Base-by-base conservation (phyloP, 2,888 invertebrate species). In the Pyrrhosoma nymphula region DNA sequence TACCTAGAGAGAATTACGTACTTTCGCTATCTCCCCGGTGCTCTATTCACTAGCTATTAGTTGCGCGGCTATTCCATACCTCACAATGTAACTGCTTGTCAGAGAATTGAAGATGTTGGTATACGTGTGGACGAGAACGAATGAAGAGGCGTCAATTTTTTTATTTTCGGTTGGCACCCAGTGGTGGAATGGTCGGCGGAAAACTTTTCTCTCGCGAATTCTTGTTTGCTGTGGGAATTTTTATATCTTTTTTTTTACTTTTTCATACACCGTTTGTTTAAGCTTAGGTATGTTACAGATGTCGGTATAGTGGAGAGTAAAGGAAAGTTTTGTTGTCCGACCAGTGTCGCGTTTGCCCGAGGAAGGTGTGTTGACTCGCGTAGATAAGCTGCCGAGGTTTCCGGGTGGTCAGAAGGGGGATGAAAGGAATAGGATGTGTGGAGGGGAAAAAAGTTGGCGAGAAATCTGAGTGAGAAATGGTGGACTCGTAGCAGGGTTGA, bases 281-380 rank as follows among this genome's bases (percentile, higher is more conserved):
- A 23, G 14, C 82, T 0, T 82, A 35, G 35, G 82, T 35, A 16
- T 82, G 82, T 82, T 82, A 82, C 82, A 82, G 82, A 82, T 82
- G 82, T 82, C 82, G 35, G 35, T 14, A 26, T 23, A 18, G 35
- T 82, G 16, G 82, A 82, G 16, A 35, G 14, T 82, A 35, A 82
- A 82, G 35, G 82, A 82, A 35, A 60, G 60, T 35, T 30, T 82
- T 82, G 82, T 82, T 82, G 82, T 82, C 82, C 82, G 35, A 82
- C 35, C 82, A 30, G 82, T 82, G 82, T 82, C 30, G 35, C 35
- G 82, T 82, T 82, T 82, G 82, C 35, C 26, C 35, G n/a, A 69
- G 69, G n/a, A 82, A 82, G 35, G 82, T 82, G 6, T 69, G 82
- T 82, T 82, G 82, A 82, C 82, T 35, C 82, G 30, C 82, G 82